Conservation (phyloP, 1,140 invertebrate species). For the Drosophila nannoptera region DNA sequence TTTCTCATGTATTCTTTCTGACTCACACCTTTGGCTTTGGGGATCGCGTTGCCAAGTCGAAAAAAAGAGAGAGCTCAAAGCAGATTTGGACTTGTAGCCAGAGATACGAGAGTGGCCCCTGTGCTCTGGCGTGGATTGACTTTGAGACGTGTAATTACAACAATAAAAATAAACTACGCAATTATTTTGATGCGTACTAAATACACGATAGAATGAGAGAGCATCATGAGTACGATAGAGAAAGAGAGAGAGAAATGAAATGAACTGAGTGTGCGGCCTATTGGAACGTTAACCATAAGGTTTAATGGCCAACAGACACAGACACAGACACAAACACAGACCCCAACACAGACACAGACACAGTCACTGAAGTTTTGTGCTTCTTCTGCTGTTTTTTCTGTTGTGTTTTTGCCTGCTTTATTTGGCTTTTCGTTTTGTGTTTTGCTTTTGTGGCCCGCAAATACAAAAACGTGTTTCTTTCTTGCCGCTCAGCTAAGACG, state of each 20-base stretch:
- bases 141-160: conserved; percentile 70
- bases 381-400: conserved; percentile 13
- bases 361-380: conserved; percentile 34
- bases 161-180: conserved; percentile 76
- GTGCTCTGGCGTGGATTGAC: conserved; percentile 27
- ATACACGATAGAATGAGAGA: conserved; percentile 28
- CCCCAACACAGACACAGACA: conserved; percentile 16
- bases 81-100: conserved; percentile 4
- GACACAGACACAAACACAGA: conserved; percentile 13
- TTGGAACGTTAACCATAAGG: conserved; percentile 73
- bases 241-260: background rate
- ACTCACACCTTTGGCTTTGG: conserved; percentile 27
- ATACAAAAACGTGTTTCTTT: conserved; percentile 74
- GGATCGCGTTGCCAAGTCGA: conserved; percentile 40
- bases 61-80: conserved; percentile 7
- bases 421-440: conserved; percentile 26
- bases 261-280: conserved; percentile 57
- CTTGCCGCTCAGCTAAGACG: conserved; percentile 24
- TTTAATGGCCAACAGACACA: conserved; percentile 59
- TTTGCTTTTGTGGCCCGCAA: conserved; percentile 52
- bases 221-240: background rate
- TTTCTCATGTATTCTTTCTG: conserved; percentile 11
- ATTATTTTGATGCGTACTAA: conserved; percentile 72
- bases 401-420: conserved; percentile 27
- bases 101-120: conserved; percentile 7